Evolutionary conservation across 1,140 invertebrate species (phyloP).

Genomic region (Ladona fulva): DNA sequence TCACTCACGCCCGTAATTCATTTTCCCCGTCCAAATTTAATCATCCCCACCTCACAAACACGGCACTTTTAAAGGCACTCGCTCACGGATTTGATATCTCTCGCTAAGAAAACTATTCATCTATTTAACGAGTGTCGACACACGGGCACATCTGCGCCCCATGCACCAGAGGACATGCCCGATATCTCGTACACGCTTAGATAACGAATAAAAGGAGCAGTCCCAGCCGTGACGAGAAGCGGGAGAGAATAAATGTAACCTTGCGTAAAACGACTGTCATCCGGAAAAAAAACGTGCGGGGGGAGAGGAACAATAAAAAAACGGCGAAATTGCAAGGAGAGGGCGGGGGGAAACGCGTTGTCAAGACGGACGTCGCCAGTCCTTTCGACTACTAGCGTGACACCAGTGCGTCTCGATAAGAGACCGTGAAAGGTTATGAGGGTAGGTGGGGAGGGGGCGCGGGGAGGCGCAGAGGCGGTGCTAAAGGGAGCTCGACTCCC

Average conservation of each 20-base stretch:
- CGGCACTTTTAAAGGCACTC: too few relatives aligned
- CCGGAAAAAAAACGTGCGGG: neutral
- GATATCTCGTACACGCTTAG: too few relatives aligned
- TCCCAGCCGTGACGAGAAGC: too few relatives aligned
- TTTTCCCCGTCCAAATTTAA: too few relatives aligned
- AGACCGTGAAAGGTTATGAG: slow-evolving; percentile 4
- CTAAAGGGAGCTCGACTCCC: neutral
- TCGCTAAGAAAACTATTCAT: too few relatives aligned
- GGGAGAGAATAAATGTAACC: neutral
- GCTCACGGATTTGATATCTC: too few relatives aligned
- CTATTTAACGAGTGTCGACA: too few relatives aligned
- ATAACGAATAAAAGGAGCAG: too few relatives aligned
- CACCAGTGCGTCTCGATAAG: slow-evolving; percentile 1
- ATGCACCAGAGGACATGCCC: too few relatives aligned
- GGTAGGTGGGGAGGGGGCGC: neutral
- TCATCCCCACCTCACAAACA: too few relatives aligned
- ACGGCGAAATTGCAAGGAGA: neutral
- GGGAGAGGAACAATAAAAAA: neutral
- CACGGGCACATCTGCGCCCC: too few relatives aligned
- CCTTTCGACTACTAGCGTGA: neutral
- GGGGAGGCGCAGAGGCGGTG: neutral
- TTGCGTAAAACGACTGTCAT: neutral
- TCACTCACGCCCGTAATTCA: too few relatives aligned
- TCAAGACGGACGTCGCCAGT: neutral
- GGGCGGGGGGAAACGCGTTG: neutral